Percentiles rank a stretch among this genome's conserved stretches.
phyloP scores from a whole-genome alignment of 2,113 vertebrate species.

The Microtus richardsoni region DNA sequence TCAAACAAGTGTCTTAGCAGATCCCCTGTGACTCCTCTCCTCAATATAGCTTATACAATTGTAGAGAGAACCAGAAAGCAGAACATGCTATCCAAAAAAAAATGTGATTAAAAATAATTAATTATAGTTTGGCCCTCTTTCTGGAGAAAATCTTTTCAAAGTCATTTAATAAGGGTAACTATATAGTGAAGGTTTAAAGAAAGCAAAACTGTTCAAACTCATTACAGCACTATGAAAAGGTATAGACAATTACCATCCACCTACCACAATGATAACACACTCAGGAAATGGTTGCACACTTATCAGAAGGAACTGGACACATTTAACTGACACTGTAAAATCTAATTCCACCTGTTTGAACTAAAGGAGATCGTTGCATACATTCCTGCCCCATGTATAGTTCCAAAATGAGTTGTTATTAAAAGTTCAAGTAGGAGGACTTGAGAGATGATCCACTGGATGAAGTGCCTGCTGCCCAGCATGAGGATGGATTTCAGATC shows the following conservation, averaged over 20 bases:
- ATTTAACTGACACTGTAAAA: slow-evolving; percentile 28
- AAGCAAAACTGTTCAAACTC: slow-evolving; percentile 51
- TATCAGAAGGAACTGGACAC: neutral
- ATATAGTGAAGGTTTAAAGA: slow-evolving; percentile 45
- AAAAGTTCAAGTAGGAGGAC: neutral
- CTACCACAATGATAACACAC: neutral
- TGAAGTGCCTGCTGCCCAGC: neutral
- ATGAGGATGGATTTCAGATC: neutral
- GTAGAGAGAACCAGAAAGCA: slow-evolving; percentile 1
- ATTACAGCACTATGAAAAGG: neutral
- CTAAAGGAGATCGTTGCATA: neutral
- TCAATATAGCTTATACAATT: slow-evolving; percentile 14
- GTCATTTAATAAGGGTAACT: slow-evolving; percentile 52
- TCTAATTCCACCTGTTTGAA: slow-evolving; percentile 13
- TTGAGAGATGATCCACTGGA: neutral
- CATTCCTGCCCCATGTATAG: neutral
- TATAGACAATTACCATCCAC: neutral
- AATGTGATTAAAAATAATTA: slow-evolving; percentile 49
- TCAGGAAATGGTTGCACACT: neutral
- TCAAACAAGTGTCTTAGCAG: slow-evolving; percentile 50
- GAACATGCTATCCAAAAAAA: neutral
- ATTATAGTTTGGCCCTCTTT: slow-evolving; percentile 36
- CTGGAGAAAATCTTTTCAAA: slow-evolving; percentile 51
- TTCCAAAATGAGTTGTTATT: slow-evolving; percentile 50
- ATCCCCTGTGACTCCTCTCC: slow-evolving; percentile 47